These are phyloP conservation scores for Xestia sexstrigata DNA, from an alignment of 2,888 invertebrate species.

Conservation along the genomic window DNA sequence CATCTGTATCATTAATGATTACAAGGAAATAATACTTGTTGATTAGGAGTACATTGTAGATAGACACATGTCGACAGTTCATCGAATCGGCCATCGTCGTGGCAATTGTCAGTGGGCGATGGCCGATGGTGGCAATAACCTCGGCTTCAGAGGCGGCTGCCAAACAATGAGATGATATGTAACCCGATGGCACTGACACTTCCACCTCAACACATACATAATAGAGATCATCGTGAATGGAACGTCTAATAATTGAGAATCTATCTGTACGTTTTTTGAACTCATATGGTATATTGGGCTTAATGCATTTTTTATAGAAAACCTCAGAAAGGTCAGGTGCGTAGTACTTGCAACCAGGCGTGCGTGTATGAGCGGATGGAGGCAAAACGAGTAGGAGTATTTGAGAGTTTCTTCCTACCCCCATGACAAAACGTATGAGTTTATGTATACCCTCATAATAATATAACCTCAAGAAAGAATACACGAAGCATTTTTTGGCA, in stretches of 20 bases:
- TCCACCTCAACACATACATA: background rate
- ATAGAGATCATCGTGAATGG: background rate
- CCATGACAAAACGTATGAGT: background rate
- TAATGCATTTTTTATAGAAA: background rate
- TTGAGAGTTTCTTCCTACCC: background rate
- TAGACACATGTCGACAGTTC: conserved; percentile 48
- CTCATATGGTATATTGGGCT: background rate
- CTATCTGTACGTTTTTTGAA: too few relatives aligned
- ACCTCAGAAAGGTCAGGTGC: background rate
- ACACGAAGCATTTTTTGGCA: background rate
- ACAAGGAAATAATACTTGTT: conserved; percentile 36
- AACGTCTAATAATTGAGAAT: background rate
- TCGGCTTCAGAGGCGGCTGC: conserved; percentile 42
- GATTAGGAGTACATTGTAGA: conserved; percentile 20
- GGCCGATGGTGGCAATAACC: conserved; percentile 62
- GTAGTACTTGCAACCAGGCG: background rate
- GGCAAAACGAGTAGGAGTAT: background rate
- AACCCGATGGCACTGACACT: background rate
- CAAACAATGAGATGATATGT: conserved; percentile 44
- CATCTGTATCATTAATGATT: conserved; percentile 1
- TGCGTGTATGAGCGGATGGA: background rate
- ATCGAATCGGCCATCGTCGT: conserved; percentile 51
- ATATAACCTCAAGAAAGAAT: background rate
- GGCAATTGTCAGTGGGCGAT: conserved; percentile 60
- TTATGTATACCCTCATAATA: background rate